These are phyloP conservation scores for Halichoeres trimaculatus DNA, from an alignment of 2,113 vertebrate genomes.

Conservation along the genomic window DNA sequence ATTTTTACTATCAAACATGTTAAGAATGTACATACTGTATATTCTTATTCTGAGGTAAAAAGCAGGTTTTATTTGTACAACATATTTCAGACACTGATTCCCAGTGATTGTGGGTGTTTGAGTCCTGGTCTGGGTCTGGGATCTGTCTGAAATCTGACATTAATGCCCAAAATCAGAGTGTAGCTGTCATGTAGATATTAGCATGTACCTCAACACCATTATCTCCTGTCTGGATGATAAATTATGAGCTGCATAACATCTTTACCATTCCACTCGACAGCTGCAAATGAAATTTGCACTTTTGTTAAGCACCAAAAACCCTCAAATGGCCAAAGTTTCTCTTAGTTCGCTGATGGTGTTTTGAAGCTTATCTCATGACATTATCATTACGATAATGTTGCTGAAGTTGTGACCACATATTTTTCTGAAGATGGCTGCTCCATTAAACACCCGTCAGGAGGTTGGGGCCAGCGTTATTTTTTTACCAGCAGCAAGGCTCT, in stretches of 20 bases:
- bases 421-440: conserved; percentile 10
- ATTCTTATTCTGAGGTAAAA: no score
- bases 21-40: no score
- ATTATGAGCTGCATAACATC: neutral
- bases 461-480: neutral
- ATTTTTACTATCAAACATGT: no score
- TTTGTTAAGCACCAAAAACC: neutral
- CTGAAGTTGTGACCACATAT: neutral
- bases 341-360: neutral
- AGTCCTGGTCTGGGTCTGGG: neutral
- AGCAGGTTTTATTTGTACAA: no score
- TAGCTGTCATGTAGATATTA: conserved; percentile 9
- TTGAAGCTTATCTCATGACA: neutral
- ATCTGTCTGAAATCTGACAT: neutral
- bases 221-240: conserved; percentile 21
- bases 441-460: conserved; percentile 7
- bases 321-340: neutral
- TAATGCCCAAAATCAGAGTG: conserved; percentile 12
- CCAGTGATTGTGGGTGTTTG: no score
- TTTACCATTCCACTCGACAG: neutral
- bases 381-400: neutral
- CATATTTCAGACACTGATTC: no score
- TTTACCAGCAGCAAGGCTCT: conserved; percentile 10
- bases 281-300: conserved; percentile 15
- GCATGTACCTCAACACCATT: conserved; percentile 14